Evolutionary conservation across 2,113 vertebrate species (phyloP), one percentile per base, ranked within the genome.

Genomic region (Malurus cyaneus): DNA sequence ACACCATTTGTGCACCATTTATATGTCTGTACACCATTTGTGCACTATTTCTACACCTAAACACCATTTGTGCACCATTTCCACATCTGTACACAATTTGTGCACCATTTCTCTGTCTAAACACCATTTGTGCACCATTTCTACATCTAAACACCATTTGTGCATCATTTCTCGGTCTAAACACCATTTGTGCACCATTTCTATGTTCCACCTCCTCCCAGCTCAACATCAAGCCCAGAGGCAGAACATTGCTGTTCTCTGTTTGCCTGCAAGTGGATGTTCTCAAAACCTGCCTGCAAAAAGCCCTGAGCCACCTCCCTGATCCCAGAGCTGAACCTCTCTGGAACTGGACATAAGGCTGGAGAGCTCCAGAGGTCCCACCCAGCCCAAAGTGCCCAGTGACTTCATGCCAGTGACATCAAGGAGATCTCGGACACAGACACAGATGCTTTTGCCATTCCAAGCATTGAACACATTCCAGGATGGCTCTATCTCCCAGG

Each of bases 341-440:
- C 16, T 24, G 50, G 53, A 88, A 32, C 24, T 5, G 3, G 44
- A n/a, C 19, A 9, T 18, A 32, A 49, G 16, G n/a, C 50, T 81
- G 60, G 9, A 64, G 41, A 84, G 50, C 53, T 78, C 56, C 6
- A 1, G 73, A 36, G 31, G 8, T 65, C 29, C 57, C 13, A 8
- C 16, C n/a, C 72, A 70, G 34, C 50, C 54, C 12, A 0, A 90
- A 73, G 42, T 9, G 26, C 32, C 44, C 85, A 36, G 36, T 12
- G 32, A 53, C 34, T 56, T 50, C 8, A 0, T 1, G 11, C 15
- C 65, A 50, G n/a, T 6, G 46, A 28, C 74, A 81, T 19, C 14
- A 53, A n/a, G 23, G n/a, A 88, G 46, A 49, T 70, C 25, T 72
- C 9, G 0, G 29, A 57, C 1, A 5, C 0, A 3, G 28, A 71